Evolutionary conservation across 2,113 vertebrate species (phyloP), one percentile per base, ranked within the genome.

Genomic region (Gobiocypris rarus): DNA sequence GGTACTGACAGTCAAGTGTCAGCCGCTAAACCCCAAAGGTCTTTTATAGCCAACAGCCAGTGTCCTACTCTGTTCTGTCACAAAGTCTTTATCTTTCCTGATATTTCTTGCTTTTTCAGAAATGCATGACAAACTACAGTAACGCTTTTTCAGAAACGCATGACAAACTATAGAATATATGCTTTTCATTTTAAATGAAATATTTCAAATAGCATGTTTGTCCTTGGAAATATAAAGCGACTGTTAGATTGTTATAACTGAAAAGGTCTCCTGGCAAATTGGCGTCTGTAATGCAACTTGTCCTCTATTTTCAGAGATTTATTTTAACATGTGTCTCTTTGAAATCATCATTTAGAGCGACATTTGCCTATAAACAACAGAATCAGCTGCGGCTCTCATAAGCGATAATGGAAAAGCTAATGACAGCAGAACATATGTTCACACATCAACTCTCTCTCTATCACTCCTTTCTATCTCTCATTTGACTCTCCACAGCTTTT

Each of bases 371-470:
- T 88, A 79, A 89, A 86, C 88, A 86, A 86, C 71, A 50, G 78
- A 87, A 85, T 82, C 81, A 87, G 82, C 65, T 59, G 58, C 85
- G 56, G 56, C 73, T 81, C 81, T 81, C 83, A 81, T 83, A 83
- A 83, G 80, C 41, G 85, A 83, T 88, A 88, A 88, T 89, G 83
- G 83, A 78, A 84, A 88, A 88, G 83, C 83, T 88, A 89, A 89
- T 89, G 88, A 87, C 77, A 87, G 65, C 61, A 26, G 45, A 87
- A 89, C 88, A 85, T 87, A 89, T 89, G 86, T 87, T 87, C 88
- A 84, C 88, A 87, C 88, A 89, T 89, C 86, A 87, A 26, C 63
- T 81, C 8, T 67, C 52, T 71, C 65, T n/a, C 59, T 28, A 80
- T 88, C 69, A 78, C 10, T 70, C 38, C 67, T 61, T 65, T 71